Evolutionary conservation across 37 sponge, comb jelly and placozoan species (phyloP).

Genomic region (Petrosia ficiformis): DNA sequence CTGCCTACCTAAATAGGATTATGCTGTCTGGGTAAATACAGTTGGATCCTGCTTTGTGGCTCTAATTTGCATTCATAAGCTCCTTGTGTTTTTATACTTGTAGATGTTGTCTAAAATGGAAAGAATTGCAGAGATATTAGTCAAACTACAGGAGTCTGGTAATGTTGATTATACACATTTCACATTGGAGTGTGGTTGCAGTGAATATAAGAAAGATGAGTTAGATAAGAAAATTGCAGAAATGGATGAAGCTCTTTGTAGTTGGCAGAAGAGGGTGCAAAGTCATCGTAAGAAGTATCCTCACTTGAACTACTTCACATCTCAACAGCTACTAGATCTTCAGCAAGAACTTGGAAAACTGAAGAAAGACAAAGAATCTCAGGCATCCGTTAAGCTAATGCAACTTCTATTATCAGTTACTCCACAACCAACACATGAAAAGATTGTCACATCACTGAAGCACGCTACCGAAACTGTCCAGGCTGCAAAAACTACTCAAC

Average conservation of each 20-base stretch:
- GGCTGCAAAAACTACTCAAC: not conserved
- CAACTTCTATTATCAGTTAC: not conserved
- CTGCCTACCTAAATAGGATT: too few species aligned
- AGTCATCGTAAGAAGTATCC: conserved; percentile 24
- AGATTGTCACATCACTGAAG: not conserved
- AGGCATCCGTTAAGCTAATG: not conserved
- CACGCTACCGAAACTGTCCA: not conserved
- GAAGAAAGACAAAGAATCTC: conserved; percentile 2
- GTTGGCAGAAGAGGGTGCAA: conserved; percentile 25
- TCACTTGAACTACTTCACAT: conserved; percentile 71
- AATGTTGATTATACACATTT: conserved; percentile 40
- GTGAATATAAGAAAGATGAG: not conserved
- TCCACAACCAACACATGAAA: not conserved
- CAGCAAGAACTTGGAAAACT: conserved; percentile 45
- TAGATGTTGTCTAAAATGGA: conserved; percentile 37
- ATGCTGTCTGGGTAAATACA: too few species aligned
- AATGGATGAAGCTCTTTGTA: conserved; percentile 40
- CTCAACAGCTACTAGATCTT: conserved; percentile 51
- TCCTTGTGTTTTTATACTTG: not conserved
- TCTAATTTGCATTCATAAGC: not conserved
- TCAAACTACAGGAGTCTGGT: conserved; percentile 44
- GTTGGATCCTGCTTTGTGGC: not conserved
- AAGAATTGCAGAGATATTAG: conserved; percentile 36
- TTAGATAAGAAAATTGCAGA: conserved; percentile 28
- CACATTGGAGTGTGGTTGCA: conserved; percentile 7